Base-by-base conservation (phyloP, 1,140 invertebrate species). In the Pseudomyrmex gracilis region DNA sequence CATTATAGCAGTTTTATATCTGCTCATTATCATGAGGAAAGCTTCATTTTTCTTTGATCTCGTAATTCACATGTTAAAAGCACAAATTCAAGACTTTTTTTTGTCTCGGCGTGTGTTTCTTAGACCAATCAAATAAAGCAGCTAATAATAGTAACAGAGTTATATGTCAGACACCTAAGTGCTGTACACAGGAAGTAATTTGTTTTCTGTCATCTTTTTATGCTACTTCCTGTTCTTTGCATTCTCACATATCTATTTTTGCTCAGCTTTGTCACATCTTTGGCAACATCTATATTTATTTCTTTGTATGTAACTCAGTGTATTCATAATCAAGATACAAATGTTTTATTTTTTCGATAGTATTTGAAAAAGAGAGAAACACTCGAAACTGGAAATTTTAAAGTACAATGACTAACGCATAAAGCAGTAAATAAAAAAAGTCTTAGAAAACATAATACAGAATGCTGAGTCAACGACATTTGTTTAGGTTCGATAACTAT, bases 401-500 rank as follows among this genome's bases (percentile, higher is more conserved):
- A 0, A 34, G 0, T 34, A 5, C 34, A 34, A 8, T 47, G 2
- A n/a, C 47, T 12, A 12, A 47, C 49, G 10, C 13, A 13, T 13
- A 64, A 34, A 34, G 34, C 34, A 34, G 34, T 3, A 24, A 70
- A 68, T 45, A 45, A 43, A 57, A 45, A 60, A 10, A 47, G 1
- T 68, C 22, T n/a, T 34, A 34, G 5, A 47, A 71, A 80, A 34
- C 34, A 34, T 34, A 71, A 49, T 17, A 0, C 87, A 73, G 47
- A 58, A 77, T 82, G 60, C 8, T 24, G 51, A 76, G 10, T 67
- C 9, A 83, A 10, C 73, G 76, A 88, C 73, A 83, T 85, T 88
- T 83, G 61, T 53, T 53, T 93, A 99, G 98, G 90, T 99, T 99
- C 95, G 98, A 99, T 93, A 99, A 99, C 94, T 99, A 99, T 94